A percentile compares a stretch with the other conserved stretches of the same genome.
These are phyloP conservation scores for Hemitrygon akajei DNA, from an alignment of 2,797 vertebrate species.

Conservation along the genomic window DNA sequence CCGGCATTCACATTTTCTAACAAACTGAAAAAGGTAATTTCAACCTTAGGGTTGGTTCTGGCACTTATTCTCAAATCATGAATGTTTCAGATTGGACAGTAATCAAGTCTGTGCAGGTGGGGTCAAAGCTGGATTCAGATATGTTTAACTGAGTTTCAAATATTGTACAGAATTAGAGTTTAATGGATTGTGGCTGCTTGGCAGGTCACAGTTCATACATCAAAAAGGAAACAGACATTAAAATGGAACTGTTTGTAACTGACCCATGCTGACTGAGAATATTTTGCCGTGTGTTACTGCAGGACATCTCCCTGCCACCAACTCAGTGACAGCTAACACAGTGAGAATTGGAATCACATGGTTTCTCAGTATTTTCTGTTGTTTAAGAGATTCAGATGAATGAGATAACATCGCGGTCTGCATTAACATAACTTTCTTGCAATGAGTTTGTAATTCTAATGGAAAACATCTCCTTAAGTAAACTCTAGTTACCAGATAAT, in stretches of 20 bases:
- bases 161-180: background rate
- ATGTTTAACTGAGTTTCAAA: background rate
- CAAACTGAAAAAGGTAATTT: background rate
- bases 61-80: background rate
- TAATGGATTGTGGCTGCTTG: background rate
- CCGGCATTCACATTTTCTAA: background rate
- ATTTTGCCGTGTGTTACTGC: background rate
- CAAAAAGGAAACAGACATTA: background rate
- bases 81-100: background rate
- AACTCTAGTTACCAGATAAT: constrained; percentile 16
- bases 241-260: background rate
- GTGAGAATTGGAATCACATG: constrained; percentile 25
- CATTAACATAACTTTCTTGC: constrained; percentile 11
- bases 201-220: background rate
- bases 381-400: constrained; percentile 9
- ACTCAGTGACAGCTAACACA: background rate
- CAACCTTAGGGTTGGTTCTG: background rate
- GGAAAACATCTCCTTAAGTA: constrained; percentile 20
- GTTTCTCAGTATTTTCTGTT: constrained; percentile 35
- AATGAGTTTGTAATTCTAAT: constrained; percentile 2
- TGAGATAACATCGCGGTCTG: background rate
- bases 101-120: background rate
- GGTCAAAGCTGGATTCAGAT: background rate
- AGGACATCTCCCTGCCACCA: background rate
- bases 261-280: background rate